phyloP scores from a whole-genome alignment of 2,888 invertebrate species.

The Sesamia inferens region DNA sequence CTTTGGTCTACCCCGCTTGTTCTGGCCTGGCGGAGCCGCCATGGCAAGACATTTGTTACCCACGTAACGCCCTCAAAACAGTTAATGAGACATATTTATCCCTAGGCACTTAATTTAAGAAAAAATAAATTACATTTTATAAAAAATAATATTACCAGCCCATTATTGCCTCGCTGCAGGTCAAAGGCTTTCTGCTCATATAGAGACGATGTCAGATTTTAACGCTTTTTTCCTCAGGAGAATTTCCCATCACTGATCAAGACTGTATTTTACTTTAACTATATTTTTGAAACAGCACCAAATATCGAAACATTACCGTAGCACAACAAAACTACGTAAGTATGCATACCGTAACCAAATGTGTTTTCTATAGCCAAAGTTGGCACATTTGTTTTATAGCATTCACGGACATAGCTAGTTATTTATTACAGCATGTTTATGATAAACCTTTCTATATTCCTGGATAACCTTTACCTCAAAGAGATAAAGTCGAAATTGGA shows the following conservation, averaged over 20 bases:
- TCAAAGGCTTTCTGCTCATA: too few species aligned
- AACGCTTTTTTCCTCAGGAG: too few species aligned
- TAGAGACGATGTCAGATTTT: too few species aligned
- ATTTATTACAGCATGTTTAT: slow-evolving; percentile 30
- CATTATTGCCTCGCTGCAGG: too few species aligned
- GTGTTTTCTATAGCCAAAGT: slow-evolving; percentile 37
- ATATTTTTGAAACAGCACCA: background rate
- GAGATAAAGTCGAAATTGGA: slow-evolving; percentile 27
- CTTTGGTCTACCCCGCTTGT: too few species aligned
- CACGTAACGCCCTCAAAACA: background rate
- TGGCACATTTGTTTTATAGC: slow-evolving; percentile 37
- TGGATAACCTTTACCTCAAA: slow-evolving; percentile 13
- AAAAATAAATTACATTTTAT: background rate
- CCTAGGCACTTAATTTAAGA: too few species aligned
- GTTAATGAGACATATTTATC: background rate
- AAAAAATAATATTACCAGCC: background rate
- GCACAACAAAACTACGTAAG: background rate
- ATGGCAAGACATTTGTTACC: too few species aligned
- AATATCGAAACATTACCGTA: slow-evolving; percentile 10
- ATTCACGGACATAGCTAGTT: slow-evolving; percentile 23
- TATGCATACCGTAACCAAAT: slow-evolving; percentile 19
- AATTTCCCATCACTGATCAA: too few species aligned
- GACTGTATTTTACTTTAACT: too few species aligned
- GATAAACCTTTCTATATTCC: background rate
- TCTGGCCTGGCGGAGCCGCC: too few species aligned